Conservation (phyloP, 2,113 vertebrate species). For the Cyphomyrus plagiostoma region DNA sequence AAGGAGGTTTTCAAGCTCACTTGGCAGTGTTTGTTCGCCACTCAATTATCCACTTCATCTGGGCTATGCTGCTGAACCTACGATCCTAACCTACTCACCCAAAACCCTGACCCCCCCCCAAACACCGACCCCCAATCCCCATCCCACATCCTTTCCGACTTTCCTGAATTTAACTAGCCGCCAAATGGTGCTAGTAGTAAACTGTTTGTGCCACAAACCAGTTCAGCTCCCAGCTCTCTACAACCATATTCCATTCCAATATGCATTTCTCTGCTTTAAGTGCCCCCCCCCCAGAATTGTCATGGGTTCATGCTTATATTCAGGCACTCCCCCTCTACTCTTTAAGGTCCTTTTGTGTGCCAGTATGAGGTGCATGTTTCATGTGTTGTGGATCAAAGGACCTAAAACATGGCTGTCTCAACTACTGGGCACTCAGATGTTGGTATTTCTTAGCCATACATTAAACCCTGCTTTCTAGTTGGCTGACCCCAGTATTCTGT, state of each 20-base stretch:
- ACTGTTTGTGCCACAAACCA: constrained; percentile 21
- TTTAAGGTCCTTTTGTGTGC: background rate
- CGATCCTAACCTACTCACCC: constrained; percentile 35
- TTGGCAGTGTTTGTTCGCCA: constrained; percentile 64
- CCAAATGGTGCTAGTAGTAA: constrained; percentile 48
- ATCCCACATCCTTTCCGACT: constrained; percentile 29
- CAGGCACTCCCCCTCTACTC: background rate
- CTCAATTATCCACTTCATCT: constrained; percentile 73
- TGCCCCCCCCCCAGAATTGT: background rate
- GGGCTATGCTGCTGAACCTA: constrained; percentile 32
- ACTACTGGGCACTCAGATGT: constrained; percentile 46
- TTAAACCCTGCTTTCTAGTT: constrained; percentile 34
- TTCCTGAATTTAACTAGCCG: constrained; percentile 43
- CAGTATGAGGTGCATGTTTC: constrained; percentile 34
- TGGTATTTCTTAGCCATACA: constrained; percentile 41
- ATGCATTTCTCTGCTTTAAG: constrained; percentile 1
- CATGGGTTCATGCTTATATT: background rate
- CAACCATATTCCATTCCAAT: constrained; percentile 29
- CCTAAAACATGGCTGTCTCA: constrained; percentile 39
- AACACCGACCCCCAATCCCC: constrained; percentile 22
- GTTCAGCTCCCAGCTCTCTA: background rate
- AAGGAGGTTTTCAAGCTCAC: constrained; percentile 48
- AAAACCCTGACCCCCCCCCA: constrained; percentile 18
- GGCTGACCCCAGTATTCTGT: constrained; percentile 38
- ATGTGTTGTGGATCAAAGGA: constrained; percentile 46